Evolutionary conservation across 2,888 invertebrate species (phyloP).

Genomic region (Formica aserva): DNA sequence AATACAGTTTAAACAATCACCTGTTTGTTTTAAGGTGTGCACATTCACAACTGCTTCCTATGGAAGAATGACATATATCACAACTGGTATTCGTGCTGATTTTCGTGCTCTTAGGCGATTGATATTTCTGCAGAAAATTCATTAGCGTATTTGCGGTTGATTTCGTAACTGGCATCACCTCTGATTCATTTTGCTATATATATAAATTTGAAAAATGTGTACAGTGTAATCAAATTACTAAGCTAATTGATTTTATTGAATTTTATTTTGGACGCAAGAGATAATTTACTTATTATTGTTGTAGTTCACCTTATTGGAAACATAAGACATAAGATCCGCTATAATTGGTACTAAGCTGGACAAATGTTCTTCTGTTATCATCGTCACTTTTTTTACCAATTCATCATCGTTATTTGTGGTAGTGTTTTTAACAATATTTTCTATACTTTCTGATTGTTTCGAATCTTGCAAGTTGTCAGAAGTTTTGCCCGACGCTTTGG

Average conservation of each 20-base stretch:
- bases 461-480: constrained; percentile 23
- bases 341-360: constrained; percentile 79
- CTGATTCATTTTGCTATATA: constrained; percentile 67
- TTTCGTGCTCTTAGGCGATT: constrained; percentile 51
- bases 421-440: constrained; percentile 48
- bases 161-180: constrained; percentile 62
- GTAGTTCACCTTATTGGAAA: constrained; percentile 75
- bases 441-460: constrained; percentile 39
- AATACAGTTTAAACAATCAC: constrained; percentile 43
- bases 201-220: constrained; percentile 18
- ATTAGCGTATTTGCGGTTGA: constrained; percentile 72
- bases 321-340: constrained; percentile 78
- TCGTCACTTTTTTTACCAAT: constrained; percentile 57
- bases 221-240: not conserved
- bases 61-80: constrained; percentile 11
- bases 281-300: not conserved
- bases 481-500: constrained; percentile 10
- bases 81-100: not conserved
- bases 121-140: constrained; percentile 73
- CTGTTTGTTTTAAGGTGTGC: constrained; percentile 50
- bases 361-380: constrained; percentile 73
- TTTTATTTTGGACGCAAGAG: not conserved
- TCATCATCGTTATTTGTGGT: constrained; percentile 60
- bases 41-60: constrained; percentile 34
- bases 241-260: not conserved